Evolutionary conservation across 1,140 invertebrate genomes (phyloP), one percentile per base, ranked within the genome.

Genomic region (Phocides pigmalion): DNA sequence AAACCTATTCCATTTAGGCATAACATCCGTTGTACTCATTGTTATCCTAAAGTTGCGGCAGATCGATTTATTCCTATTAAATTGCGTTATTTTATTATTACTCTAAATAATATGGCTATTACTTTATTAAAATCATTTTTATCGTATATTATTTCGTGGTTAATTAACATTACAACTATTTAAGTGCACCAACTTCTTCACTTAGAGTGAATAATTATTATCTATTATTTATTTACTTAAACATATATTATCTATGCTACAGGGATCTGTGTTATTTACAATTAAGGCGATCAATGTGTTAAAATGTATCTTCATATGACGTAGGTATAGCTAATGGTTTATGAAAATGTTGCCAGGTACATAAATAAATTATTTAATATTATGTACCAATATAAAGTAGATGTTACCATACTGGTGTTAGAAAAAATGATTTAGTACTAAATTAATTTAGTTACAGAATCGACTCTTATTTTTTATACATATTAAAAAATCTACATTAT

Each of bases 101-200:
- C 12, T 19, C 41, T 58, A 64, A 68, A 62, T 69, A 71, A 64
- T 71, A 72, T 72, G 70, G 70, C 70, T 72, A 68, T 63, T 68
- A 62, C 49, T 47, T 62, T 59, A 56, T 37, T 53, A 19, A 53
- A 53, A 37, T n/a, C n/a, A 53, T 17, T 42, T 9, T 42, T 42
- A 42, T 42, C n/a, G n/a, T 42, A 42, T 25, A 35, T 35, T 35
- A 35, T 35, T n/a, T 8, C 32, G 32, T 35, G 25, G 32, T 35
- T 35, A n/a, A 35, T 12, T 35, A 11, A 35, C 8, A 35, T 28
- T 35, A 35, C n/a, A 35, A 2, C 20, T 47, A 49, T 62, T 11
- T 44, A 66, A 66, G 53, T 64, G 59, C 44, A 64, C 53, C 28
- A 44, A 65, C 54, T 32, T 44, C 19, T 70, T 66, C 64, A 67